Evolutionary conservation across 2,113 vertebrate species (phyloP).

Genomic region (Heterochromis multidens): DNA sequence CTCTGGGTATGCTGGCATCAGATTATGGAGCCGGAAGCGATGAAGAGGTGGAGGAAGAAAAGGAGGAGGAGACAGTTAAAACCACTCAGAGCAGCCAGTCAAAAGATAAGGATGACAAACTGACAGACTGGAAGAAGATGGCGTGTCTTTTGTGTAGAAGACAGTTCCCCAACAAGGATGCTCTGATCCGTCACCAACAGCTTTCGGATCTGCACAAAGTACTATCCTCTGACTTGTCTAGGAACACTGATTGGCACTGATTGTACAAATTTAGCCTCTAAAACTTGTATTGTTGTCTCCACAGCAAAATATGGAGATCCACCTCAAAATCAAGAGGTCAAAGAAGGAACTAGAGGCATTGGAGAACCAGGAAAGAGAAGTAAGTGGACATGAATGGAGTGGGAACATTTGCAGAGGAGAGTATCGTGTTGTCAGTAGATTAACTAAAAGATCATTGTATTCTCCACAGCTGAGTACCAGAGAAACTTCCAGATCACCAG

Average conservation of each 20-base stretch:
- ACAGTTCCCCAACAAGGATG: constrained; percentile 95
- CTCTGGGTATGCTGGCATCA: constrained; percentile 88
- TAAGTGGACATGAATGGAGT: not conserved
- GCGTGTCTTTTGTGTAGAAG: constrained; percentile 94
- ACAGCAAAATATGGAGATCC: constrained; percentile 98
- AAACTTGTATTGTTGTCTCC: not conserved
- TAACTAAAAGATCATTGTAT: not conserved
- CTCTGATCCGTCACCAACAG: constrained; percentile 93
- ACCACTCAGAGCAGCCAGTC: constrained; percentile 68
- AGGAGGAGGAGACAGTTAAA: constrained; percentile 80
- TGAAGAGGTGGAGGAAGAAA: constrained; percentile 91
- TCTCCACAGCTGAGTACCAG: constrained; percentile 56
- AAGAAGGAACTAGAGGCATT: constrained; percentile 93
- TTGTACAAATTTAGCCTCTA: not conserved
- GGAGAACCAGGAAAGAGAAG: constrained; percentile 89
- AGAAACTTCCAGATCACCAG: constrained; percentile 62
- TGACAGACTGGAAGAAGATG: constrained; percentile 98
- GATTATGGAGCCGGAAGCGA: constrained; percentile 95
- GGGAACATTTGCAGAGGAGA: not conserved
- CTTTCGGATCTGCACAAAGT: constrained; percentile 98
- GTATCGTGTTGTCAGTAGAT: not conserved
- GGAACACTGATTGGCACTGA: not conserved
- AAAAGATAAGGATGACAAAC: constrained; percentile 82
- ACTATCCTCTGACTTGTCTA: not conserved
- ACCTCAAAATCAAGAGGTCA: constrained; percentile 92